These are phyloP conservation scores for Pseudopleuronectes americanus DNA, from an alignment of 2,797 vertebrate genomes.

Conservation along the genomic window DNA sequence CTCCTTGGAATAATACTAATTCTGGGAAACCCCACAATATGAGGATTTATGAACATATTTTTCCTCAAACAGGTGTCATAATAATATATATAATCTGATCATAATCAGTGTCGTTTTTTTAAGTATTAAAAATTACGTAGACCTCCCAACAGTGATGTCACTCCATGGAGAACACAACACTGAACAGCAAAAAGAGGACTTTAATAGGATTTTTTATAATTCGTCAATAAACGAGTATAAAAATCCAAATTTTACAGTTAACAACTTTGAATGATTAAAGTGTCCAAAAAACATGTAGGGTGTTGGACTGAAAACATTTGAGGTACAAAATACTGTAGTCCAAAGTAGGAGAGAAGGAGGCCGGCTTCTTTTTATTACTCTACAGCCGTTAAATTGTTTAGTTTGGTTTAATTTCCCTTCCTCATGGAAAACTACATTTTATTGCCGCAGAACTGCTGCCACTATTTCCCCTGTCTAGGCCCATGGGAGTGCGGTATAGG, in stretches of 20 bases:
- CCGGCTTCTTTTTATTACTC: conserved; percentile 6
- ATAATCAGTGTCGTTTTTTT: too few species aligned
- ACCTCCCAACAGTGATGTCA: not conserved
- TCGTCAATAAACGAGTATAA: not conserved
- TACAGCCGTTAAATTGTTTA: conserved; percentile 8
- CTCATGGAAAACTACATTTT: conserved; percentile 11
- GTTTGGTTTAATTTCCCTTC: conserved; percentile 15
- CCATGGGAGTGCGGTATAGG: conserved; percentile 23
- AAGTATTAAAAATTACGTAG: too few species aligned
- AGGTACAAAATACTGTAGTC: conserved; percentile 8
- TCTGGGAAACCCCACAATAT: too few species aligned
- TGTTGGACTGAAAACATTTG: conserved; percentile 11
- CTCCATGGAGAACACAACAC: not conserved
- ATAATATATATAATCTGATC: too few species aligned
- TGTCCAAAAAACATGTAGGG: not conserved
- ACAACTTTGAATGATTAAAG: not conserved
- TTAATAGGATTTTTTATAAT: not conserved
- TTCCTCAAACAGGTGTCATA: not conserved
- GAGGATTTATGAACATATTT: not conserved
- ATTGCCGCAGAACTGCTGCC: conserved; percentile 19
- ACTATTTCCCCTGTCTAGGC: conserved; percentile 21
- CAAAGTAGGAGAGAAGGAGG: not conserved
- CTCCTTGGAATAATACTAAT: not conserved
- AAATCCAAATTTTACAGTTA: too few species aligned
- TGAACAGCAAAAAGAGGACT: not conserved